phyloP scores from a whole-genome alignment of 2,113 vertebrate species.

The Sebastes schlegelii region DNA sequence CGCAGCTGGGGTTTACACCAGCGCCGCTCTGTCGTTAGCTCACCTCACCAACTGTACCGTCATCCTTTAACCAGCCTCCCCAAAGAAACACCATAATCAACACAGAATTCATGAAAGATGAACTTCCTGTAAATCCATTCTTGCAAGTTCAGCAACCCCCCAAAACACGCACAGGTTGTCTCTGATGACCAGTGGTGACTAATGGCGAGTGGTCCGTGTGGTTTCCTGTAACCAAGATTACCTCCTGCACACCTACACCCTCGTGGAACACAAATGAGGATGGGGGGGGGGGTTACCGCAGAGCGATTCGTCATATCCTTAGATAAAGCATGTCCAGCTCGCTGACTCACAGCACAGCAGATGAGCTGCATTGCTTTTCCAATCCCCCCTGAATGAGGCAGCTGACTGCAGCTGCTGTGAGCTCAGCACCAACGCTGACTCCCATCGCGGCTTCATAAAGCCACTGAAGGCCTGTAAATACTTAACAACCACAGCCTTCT shows the following conservation, averaged over 20 bases:
- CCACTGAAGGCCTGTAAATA: conserved; percentile 60
- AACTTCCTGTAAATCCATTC: conserved; percentile 50
- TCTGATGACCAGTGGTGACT: conserved; percentile 68
- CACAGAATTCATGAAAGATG: conserved; percentile 43
- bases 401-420: conserved; percentile 69
- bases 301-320: conserved; percentile 42
- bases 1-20: conserved; percentile 16
- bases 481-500: conserved; percentile 47
- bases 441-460: conserved; percentile 37
- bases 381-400: conserved; percentile 48
- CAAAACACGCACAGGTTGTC: neutral
- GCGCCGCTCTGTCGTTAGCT: conserved; percentile 25
- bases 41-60: conserved; percentile 8
- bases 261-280: neutral
- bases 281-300: neutral
- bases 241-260: conserved; percentile 5
- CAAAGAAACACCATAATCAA: conserved; percentile 16
- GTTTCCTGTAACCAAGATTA: conserved; percentile 48
- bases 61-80: conserved; percentile 36
- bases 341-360: conserved; percentile 52
- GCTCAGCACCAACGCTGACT: conserved; percentile 31
- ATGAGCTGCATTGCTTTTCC: conserved; percentile 48
- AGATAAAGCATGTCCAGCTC: conserved; percentile 49
- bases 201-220: conserved; percentile 55
- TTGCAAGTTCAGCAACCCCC: conserved; percentile 60